These are phyloP conservation scores for Drosophila bunnanda DNA, from an alignment of 2,888 invertebrate genomes.

Conservation along the genomic window DNA sequence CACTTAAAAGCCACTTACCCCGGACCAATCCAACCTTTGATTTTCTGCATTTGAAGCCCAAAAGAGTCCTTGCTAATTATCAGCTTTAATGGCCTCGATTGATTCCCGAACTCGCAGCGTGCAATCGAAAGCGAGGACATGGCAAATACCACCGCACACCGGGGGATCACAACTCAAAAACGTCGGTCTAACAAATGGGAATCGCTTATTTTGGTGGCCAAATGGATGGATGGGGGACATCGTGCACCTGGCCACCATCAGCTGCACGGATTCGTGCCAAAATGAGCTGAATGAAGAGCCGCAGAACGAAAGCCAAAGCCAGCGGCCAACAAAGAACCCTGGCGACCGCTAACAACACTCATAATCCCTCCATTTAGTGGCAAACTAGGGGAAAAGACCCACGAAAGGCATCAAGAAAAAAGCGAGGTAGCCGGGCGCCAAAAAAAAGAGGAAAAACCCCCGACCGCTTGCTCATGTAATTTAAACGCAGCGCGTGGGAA, in stretches of 20 bases:
- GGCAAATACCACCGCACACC: constrained; percentile 25
- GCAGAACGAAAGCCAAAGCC: constrained; percentile 29
- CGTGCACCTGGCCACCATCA: constrained; percentile 8
- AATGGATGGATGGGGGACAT: constrained; percentile 7
- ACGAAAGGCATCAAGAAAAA: constrained; percentile 28
- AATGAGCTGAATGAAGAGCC: constrained; percentile 39
- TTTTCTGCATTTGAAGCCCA: not conserved
- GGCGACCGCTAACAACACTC: constrained; percentile 72
- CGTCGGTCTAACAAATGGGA: constrained; percentile 55
- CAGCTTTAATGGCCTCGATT: constrained; percentile 22
- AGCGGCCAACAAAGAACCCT: constrained; percentile 44
- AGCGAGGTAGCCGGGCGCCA: constrained; percentile 16
- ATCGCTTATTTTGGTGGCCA: constrained; percentile 53
- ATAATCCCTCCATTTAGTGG: constrained; percentile 76
- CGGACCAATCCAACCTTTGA: not conserved
- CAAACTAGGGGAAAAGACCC: constrained; percentile 47
- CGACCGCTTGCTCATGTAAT: constrained; percentile 60
- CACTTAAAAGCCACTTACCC: not conserved
- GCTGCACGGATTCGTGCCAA: constrained; percentile 28
- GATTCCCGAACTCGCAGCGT: constrained; percentile 25
- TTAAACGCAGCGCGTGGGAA: constrained; percentile 67
- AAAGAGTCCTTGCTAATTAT: constrained; percentile 20
- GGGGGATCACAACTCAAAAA: constrained; percentile 21
- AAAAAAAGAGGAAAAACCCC: constrained; percentile 6
- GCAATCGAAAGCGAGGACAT: constrained; percentile 40